Percentiles rank a stretch among this genome's conserved stretches.
Evolutionary conservation across 2,113 vertebrate species (phyloP).

Genomic region (Passer montanus): DNA sequence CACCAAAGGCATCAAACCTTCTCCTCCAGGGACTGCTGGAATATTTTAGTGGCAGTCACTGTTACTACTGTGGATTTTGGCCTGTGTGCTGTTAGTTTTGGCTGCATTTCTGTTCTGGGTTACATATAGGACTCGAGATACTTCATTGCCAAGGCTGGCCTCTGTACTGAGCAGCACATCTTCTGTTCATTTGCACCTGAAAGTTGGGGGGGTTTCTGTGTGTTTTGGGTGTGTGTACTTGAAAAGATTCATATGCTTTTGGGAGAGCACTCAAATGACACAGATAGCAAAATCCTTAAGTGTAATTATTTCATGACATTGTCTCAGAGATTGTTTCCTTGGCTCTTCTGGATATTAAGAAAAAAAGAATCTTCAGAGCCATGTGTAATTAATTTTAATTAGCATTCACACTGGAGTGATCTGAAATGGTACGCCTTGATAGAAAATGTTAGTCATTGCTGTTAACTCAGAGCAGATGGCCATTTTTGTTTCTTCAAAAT

Average conservation of each 20-base stretch:
- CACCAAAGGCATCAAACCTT: not conserved
- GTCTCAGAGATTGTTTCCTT: not conserved
- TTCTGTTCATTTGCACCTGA: slow-evolving; percentile 1
- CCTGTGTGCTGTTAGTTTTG: not conserved
- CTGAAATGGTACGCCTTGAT: slow-evolving; percentile 25
- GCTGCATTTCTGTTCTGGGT: slow-evolving; percentile 12
- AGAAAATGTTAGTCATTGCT: slow-evolving; percentile 71
- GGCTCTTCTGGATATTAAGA: not conserved
- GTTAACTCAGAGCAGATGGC: slow-evolving; percentile 72
- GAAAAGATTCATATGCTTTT: not conserved
- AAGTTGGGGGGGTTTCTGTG: not conserved
- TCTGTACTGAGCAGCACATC: not conserved
- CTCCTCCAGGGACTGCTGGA: not conserved
- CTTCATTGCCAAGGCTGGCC: not conserved
- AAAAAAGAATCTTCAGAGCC: not conserved
- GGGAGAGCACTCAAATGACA: not conserved
- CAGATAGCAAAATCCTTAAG: not conserved
- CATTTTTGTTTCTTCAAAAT: slow-evolving; percentile 54
- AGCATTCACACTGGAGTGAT: slow-evolving; percentile 50
- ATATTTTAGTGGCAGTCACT: slow-evolving; percentile 36
- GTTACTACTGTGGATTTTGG: slow-evolving; percentile 13
- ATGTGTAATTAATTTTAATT: slow-evolving; percentile 72
- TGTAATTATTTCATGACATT: not conserved
- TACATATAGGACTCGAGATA: not conserved
- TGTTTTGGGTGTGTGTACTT: not conserved